Percentiles rank a stretch among this genome's conserved stretches.
These are phyloP conservation scores for Heliothis virescens DNA, from an alignment of 1,140 invertebrate species.

Conservation along the genomic window DNA sequence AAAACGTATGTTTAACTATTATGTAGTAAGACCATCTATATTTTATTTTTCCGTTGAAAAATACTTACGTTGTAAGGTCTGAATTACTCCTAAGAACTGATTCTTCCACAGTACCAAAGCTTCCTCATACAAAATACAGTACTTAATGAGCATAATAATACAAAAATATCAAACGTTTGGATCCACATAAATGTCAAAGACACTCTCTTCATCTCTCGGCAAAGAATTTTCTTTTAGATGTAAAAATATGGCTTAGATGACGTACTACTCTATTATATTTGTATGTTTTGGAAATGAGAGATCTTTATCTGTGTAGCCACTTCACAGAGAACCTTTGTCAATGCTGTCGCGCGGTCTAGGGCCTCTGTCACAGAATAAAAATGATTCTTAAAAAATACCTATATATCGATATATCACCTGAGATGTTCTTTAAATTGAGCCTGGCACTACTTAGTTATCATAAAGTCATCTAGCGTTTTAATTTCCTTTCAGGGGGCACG, in stretches of 20 bases:
- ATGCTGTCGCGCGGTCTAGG: neutral
- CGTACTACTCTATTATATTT: constrained; percentile 10
- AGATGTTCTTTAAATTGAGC: too few species aligned
- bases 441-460: too few species aligned
- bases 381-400: too few species aligned
- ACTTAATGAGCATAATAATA: constrained; percentile 35
- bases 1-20: too few species aligned
- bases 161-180: constrained; percentile 61
- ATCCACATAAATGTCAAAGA: constrained; percentile 65
- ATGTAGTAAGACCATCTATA: too few species aligned
- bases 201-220: constrained; percentile 56
- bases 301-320: constrained; percentile 4
- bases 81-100: neutral
- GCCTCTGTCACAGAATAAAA: neutral
- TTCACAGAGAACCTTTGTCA: constrained; percentile 42
- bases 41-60: too few species aligned
- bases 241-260: constrained; percentile 53
- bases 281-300: constrained; percentile 32
- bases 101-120: neutral
- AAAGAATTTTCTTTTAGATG: constrained; percentile 54
- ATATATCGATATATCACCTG: too few species aligned
- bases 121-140: neutral
- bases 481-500: too few species aligned
- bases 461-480: too few species aligned
- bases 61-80: neutral